Percentiles rank a stretch among this genome's conserved stretches.
Evolutionary conservation across 1,140 invertebrate genomes (phyloP).

Genomic region (Physella acuta): DNA sequence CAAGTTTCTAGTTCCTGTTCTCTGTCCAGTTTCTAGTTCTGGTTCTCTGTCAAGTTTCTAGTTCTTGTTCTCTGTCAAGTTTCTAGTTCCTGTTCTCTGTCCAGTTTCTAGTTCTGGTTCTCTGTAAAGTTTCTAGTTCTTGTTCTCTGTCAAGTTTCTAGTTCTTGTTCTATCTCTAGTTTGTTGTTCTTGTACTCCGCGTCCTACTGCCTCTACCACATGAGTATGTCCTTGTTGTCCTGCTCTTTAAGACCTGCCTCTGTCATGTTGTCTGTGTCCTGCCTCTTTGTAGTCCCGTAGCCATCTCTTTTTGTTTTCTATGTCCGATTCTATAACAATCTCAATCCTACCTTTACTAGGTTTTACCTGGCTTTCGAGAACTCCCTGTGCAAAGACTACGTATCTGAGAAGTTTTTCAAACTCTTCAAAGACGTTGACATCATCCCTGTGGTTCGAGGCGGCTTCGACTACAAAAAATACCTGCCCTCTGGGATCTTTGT

Average conservation of each 20-base stretch:
- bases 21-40: too few species aligned
- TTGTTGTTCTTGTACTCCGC: too few species aligned
- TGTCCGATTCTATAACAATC: too few species aligned
- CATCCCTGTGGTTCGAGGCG: background rate
- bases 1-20: too few species aligned
- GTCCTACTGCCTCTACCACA: background rate
- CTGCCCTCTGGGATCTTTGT: slow-evolving; percentile 11
- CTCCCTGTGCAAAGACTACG: slow-evolving; percentile 31
- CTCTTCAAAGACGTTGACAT: slow-evolving; percentile 19
- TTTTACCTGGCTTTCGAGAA: slow-evolving; percentile 35
- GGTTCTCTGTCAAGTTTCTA: too few species aligned
- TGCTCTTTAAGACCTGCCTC: background rate
- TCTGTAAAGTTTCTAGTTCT: too few species aligned
- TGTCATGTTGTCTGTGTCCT: background rate
- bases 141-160: too few species aligned
- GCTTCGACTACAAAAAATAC: slow-evolving; percentile 16
- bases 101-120: too few species aligned
- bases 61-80: too few species aligned
- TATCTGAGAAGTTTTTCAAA: slow-evolving; percentile 36
- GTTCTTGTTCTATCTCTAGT: too few species aligned
- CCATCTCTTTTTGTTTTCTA: too few species aligned
- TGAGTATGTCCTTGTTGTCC: background rate
- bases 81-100: too few species aligned
- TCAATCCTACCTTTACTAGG: slow-evolving; percentile 21
- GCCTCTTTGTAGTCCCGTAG: background rate